Evolutionary conservation across 2,888 invertebrate genomes (phyloP).

Genomic region (Dorcus hopei): DNA sequence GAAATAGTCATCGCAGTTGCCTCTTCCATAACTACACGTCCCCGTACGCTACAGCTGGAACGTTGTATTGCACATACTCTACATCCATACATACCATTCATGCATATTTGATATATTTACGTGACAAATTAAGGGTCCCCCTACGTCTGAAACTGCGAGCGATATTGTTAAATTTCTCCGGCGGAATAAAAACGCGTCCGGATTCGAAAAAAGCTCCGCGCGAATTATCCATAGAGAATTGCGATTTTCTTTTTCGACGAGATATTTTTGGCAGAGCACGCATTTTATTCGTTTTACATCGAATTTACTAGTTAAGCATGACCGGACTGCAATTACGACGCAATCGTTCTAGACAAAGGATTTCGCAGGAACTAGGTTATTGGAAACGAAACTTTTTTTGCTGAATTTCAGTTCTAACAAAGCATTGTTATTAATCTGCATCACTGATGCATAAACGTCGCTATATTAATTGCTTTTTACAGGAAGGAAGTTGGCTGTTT

Average conservation of each 20-base stretch:
- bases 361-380: background rate
- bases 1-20: constrained; percentile 16
- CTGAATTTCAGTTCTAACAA: background rate
- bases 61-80: constrained; percentile 34
- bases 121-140: constrained; percentile 47
- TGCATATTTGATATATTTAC: constrained; percentile 51
- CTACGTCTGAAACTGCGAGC: constrained; percentile 36
- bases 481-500: too few species aligned
- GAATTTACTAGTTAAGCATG: background rate
- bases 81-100: constrained; percentile 46
- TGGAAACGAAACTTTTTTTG: background rate
- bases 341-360: background rate
- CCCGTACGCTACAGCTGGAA: constrained; percentile 6
- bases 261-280: background rate
- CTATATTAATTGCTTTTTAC: background rate
- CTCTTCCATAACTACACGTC: constrained; percentile 5
- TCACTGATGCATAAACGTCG: background rate
- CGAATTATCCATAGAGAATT: background rate
- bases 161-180: constrained; percentile 33
- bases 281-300: background rate
- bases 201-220: background rate
- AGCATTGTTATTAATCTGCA: constrained; percentile 1
- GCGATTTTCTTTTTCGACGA: background rate
- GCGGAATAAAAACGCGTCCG: background rate
- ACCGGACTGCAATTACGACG: background rate